Conservation (phyloP, 2,888 invertebrate genomes). For the Anthophora plumipes region DNA sequence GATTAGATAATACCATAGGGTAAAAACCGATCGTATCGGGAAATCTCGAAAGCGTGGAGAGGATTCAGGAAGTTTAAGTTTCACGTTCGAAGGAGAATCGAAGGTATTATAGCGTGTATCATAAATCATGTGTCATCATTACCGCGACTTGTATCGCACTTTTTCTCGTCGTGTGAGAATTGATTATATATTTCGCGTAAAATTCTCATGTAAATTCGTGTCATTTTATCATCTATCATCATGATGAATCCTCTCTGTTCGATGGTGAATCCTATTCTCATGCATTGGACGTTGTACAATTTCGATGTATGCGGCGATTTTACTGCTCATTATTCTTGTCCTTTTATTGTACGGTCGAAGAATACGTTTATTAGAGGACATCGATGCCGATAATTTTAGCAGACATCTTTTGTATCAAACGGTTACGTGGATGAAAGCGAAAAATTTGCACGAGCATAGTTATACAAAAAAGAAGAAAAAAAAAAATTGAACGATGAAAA, state of each 20-base stretch:
- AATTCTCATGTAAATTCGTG: constrained; percentile 19
- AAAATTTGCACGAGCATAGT: not conserved
- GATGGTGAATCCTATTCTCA: not conserved
- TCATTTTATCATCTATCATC: constrained; percentile 12
- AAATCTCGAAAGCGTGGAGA: not conserved
- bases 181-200: not conserved
- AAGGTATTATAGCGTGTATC: not conserved
- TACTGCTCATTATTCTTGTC: not conserved
- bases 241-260: not conserved
- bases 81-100: not conserved
- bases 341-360: not conserved
- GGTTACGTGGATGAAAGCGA: not conserved
- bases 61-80: constrained; percentile 1
- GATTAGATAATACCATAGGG: not conserved
- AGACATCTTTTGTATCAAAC: not conserved
- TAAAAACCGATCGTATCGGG: not conserved
- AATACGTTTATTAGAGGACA: not conserved
- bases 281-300: not conserved
- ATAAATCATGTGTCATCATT: constrained; percentile 30
- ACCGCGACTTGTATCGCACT: not conserved
- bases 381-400: not conserved
- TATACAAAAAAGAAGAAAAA: not conserved
- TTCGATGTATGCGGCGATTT: not conserved
- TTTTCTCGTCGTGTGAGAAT: not conserved
- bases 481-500: not conserved